Percentiles rank a stretch among this genome's conserved stretches.
Evolutionary conservation across 2,888 invertebrate genomes (phyloP).

Genomic region (Trichacis sp.): DNA sequence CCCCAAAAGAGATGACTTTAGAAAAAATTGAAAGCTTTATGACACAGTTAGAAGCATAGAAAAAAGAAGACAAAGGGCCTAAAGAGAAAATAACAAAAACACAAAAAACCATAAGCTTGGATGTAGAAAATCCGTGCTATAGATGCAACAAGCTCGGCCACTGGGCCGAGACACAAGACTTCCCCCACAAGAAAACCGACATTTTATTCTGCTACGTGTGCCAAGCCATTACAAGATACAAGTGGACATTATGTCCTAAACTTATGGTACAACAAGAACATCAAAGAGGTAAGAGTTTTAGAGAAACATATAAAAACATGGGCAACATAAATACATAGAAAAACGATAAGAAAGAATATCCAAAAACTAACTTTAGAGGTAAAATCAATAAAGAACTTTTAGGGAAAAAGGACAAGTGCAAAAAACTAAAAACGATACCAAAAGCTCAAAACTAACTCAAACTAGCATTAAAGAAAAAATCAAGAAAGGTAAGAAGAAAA

Average conservation of each 20-base stretch:
- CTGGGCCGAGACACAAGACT: too few species aligned
- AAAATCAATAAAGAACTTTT: too few species aligned
- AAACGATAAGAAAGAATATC: too few species aligned
- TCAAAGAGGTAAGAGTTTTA: too few species aligned
- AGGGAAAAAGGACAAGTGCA: too few species aligned
- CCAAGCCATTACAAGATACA: conserved; percentile 18
- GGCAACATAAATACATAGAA: too few species aligned
- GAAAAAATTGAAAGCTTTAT: not conserved
- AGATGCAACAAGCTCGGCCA: conserved; percentile 16
- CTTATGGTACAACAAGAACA: not conserved
- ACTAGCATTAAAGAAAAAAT: too few species aligned
- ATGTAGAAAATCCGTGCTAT: conserved; percentile 21
- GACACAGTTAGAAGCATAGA: not conserved
- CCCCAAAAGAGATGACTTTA: conserved; percentile 17
- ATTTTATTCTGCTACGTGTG: conserved; percentile 35
- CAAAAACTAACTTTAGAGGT: too few species aligned
- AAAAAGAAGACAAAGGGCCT: too few species aligned
- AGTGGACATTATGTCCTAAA: conserved; percentile 15
- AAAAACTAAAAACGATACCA: too few species aligned
- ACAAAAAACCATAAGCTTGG: not conserved
- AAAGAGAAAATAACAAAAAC: not conserved
- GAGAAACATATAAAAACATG: too few species aligned
- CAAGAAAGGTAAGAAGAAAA: not conserved
- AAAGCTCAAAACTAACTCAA: too few species aligned
- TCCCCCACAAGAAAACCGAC: not conserved